Base-by-base conservation (phyloP, 2,113 vertebrate species). In the Daboia siamensis region DNA sequence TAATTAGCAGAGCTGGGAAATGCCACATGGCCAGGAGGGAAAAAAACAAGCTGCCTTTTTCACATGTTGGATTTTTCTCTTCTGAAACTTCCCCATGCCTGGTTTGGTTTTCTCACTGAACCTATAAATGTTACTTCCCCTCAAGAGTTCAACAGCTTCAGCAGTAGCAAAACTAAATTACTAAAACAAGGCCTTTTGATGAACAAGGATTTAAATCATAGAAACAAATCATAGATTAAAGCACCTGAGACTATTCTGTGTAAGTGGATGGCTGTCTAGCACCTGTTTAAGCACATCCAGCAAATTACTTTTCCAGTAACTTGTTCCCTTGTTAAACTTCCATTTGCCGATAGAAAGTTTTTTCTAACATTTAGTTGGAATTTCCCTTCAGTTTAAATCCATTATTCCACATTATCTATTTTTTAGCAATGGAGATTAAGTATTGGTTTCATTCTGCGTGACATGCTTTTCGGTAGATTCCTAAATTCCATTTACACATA, bases 1-100 rank as follows among this genome's bases (percentile, higher is more conserved):
- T 94, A 96, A 96, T 96, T 96, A 96, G 95, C 94, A 80, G 91
- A 91, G 80, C 10, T 1, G 93, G 86, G 93, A 91, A 87, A 91
- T 0, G 0, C 90, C 87, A 23, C 4, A 3, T 89, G 88, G 94
- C 93, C 95, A 95, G 0, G 5, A 69, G 94, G 87, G 93, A 95
- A 95, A 80, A 80, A 94, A 96, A 96, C 12, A 86, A 95, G 94
- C 95, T 94, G 94, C 74, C 44, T 44, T 64, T 55, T 64, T 94
- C 4, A 0, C 0, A 0, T 74, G 95, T 89, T 24, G 0, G 92
- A 20, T 21, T 90, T 87, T 93, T 93, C 74, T 93, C 93, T 91
- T 61, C 94, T 93, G 92, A 93, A 95, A 56, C 64, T 26, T 29
- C 74, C 20, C 88, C 23, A 5, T 46, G 33, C 33, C 91, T 95